phyloP scores from a whole-genome alignment of 2,797 vertebrate species.

The Yasuhikotakia modesta region DNA sequence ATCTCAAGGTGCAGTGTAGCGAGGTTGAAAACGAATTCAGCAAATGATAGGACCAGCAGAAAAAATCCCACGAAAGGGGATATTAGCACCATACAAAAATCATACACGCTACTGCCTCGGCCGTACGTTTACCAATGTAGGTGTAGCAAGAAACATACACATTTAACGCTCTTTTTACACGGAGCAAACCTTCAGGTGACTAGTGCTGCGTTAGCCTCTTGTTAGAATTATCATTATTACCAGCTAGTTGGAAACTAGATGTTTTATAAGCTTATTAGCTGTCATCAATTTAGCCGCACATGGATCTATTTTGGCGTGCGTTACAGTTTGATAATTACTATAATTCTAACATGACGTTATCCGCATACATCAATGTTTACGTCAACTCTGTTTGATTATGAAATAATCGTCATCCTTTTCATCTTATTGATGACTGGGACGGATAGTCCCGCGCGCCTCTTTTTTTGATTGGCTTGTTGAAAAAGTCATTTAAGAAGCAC shows the following conservation, averaged over 20 bases:
- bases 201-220: constrained; percentile 15
- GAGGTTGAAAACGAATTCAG: constrained; percentile 51
- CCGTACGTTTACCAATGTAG: constrained; percentile 57
- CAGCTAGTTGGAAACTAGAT: neutral
- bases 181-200: constrained; percentile 68
- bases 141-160: constrained; percentile 49
- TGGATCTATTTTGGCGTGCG: neutral
- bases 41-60: constrained; percentile 61
- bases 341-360: neutral
- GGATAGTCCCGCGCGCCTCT: constrained; percentile 47
- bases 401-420: constrained; percentile 37
- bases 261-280: neutral
- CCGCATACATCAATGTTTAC: constrained; percentile 56
- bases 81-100: constrained; percentile 80
- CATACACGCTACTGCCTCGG: constrained; percentile 69
- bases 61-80: constrained; percentile 65
- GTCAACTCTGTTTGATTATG: constrained; percentile 57
- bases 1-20: constrained; percentile 65
- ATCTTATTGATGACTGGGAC: constrained; percentile 34
- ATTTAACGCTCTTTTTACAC: constrained; percentile 49
- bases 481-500: constrained; percentile 64
- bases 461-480: constrained; percentile 64
- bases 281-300: neutral
- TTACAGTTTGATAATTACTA: too few species aligned
- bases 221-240: constrained; percentile 1